phyloP scores from a whole-genome alignment of 2,888 invertebrate genomes.

The Hirudinaria manillensis region DNA sequence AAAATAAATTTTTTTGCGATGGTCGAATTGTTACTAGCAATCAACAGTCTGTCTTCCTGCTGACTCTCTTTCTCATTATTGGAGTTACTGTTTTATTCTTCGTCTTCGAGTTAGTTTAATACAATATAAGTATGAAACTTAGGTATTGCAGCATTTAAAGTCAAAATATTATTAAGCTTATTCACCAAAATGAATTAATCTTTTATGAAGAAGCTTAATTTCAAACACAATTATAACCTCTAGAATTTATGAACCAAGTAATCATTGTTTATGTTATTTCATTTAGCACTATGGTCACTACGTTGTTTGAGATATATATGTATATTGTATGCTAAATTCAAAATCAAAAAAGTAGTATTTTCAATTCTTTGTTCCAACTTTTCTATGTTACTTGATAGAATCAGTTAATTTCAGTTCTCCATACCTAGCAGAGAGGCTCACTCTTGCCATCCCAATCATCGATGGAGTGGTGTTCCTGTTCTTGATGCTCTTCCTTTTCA shows the following conservation, averaged over 20 bases:
- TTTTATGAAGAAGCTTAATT: too few relatives aligned
- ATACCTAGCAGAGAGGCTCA: conserved; percentile 71
- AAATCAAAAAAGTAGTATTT: too few relatives aligned
- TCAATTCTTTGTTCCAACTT: too few relatives aligned
- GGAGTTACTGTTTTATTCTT: conserved; percentile 92
- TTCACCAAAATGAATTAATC: too few relatives aligned
- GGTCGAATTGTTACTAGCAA: conserved; percentile 95
- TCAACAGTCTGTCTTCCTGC: conserved; percentile 86
- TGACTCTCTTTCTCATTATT: conserved; percentile 87
- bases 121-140: not conserved
- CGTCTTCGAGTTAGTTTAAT: conserved; percentile 68
- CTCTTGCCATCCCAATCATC: conserved; percentile 61
- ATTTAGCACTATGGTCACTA: not conserved
- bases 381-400: too few relatives aligned
- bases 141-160: not conserved
- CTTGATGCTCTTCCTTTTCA: conserved; percentile 85
- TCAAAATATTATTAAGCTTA: conserved; percentile 7
- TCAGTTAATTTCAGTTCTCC: conserved; percentile 37
- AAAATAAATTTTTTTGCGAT: conserved; percentile 94
- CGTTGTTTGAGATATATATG: not conserved
- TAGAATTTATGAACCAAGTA: too few relatives aligned
- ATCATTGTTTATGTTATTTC: not conserved
- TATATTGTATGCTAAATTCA: not conserved
- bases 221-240: too few relatives aligned
- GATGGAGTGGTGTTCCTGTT: conserved; percentile 62